Evolutionary conservation across 92 coral and sea anemone species (phyloP).

Genomic region (Siderastrea radians): DNA sequence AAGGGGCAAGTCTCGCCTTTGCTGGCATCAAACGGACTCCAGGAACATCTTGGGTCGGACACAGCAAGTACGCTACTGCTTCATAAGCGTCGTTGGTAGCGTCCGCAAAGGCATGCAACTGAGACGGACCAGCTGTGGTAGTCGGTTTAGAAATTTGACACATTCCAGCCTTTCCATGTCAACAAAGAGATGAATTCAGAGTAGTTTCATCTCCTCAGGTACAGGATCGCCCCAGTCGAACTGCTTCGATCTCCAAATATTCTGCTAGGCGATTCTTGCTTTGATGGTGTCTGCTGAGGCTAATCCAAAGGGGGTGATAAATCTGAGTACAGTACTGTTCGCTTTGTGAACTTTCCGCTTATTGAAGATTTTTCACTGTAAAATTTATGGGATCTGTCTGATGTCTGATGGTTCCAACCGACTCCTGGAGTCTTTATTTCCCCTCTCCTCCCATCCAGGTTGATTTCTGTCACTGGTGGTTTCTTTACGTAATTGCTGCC

Average conservation of each 20-base stretch:
- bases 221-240: conserved; percentile 70
- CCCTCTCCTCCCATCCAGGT: conserved; percentile 60
- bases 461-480: too few species aligned
- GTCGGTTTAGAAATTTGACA: conserved; percentile 12
- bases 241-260: conserved; percentile 51
- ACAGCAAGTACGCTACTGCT: conserved; percentile 61
- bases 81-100: conserved; percentile 59
- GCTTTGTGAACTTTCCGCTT: conserved; percentile 18
- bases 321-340: conserved; percentile 57
- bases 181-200: conserved; percentile 30
- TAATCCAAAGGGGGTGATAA: conserved; percentile 57
- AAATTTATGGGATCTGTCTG: conserved; percentile 29
- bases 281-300: conserved; percentile 63
- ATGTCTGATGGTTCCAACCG: conserved; percentile 53
- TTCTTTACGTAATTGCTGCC: too few species aligned
- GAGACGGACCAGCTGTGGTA: conserved; percentile 26
- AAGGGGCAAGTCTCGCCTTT: conserved; percentile 26
- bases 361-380: conserved; percentile 42
- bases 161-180: conserved; percentile 42
- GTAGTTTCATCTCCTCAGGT: conserved; percentile 37
- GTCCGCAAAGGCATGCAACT: conserved; percentile 61
- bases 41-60: conserved; percentile 51
- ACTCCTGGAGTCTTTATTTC: conserved; percentile 21
- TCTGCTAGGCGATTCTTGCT: conserved; percentile 53
- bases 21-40: conserved; percentile 45